Base-by-base conservation (phyloP, 2,888 invertebrate genomes). In the Lasioglossum vierecki region DNA sequence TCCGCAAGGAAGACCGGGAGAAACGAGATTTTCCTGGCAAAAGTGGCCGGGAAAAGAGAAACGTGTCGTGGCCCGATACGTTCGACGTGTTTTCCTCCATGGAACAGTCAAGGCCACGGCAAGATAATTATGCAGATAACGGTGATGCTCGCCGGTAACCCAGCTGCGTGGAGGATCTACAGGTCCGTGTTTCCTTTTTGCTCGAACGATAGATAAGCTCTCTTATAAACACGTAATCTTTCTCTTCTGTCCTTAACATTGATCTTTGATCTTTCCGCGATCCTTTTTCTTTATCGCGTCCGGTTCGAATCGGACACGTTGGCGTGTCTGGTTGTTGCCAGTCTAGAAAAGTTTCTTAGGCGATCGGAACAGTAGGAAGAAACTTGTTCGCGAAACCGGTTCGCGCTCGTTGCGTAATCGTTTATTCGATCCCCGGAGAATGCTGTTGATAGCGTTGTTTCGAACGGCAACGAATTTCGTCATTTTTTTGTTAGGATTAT, bases 101-200 rank as follows among this genome's bases (percentile, higher is more conserved):
- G 80, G 77, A 82, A 82, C 71, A 77, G 77, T 80, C 90, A 86
- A 90, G 90, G 89, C 88, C 91, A 57, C 70, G 71, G 70, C 73
- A 78, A 83, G 85, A 89, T 91, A 86, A 86, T 85, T 78, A 88
- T 84, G 89, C 81, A 86, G 88, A 86, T 85, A 88, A 85, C 85
- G 86, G 81, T 72, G 82, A 84, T 80, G 79, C 79, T 75, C 70
- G 80, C 73, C 85, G 79, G 85, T 86, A 81, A 75, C 80, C 71
- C 79, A 71, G 80, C 89, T 76, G 79, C 84, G 74, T 63, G 66
- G 85, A 90, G 88, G 82, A 90, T 76, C 83, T 70, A 83, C 91
- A 90, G 90, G 90, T 90, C 90, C 89, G 90, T 90, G n/a, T 57
- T n/a, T 89, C 57, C 63, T 71, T 66, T 46, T 66, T 80, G 71